These are phyloP conservation scores for Watsonalla binaria DNA, from an alignment of 2,888 invertebrate genomes.

Conservation along the genomic window DNA sequence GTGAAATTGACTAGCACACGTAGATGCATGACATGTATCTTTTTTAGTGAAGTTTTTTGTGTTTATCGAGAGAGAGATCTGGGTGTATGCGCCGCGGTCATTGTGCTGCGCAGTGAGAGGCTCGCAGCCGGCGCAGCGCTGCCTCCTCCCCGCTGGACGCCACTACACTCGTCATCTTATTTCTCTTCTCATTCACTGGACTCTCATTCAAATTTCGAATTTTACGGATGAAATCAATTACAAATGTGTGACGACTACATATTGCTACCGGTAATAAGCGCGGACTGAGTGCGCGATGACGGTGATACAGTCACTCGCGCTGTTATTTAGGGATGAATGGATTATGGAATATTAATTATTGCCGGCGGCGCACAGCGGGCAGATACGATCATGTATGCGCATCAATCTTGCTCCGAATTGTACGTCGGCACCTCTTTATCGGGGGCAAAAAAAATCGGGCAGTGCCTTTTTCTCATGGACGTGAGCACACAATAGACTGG, in stretches of 20 bases:
- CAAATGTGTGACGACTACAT: slow-evolving; percentile 60
- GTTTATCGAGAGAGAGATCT: slow-evolving; percentile 72
- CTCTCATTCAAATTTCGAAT: slow-evolving; percentile 71
- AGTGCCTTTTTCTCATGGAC: slow-evolving; percentile 67
- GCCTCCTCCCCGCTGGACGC: slow-evolving; percentile 9
- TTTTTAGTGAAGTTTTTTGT: slow-evolving; percentile 61
- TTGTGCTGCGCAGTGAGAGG: slow-evolving; percentile 64
- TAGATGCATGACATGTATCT: slow-evolving; percentile 78
- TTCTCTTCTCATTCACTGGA: slow-evolving; percentile 61
- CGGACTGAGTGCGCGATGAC: slow-evolving; percentile 20
- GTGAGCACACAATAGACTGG: slow-evolving; percentile 56
- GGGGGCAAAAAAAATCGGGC: slow-evolving; percentile 60
- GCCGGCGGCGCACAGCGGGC: slow-evolving; percentile 58
- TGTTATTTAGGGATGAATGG: slow-evolving; percentile 56
- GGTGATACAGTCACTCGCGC: slow-evolving; percentile 48
- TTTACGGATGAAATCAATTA: slow-evolving; percentile 73
- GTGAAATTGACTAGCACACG: slow-evolving; percentile 76
- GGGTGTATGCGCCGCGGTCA: slow-evolving; percentile 65
- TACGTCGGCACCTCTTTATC: slow-evolving; percentile 76
- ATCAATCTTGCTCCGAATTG: slow-evolving; percentile 68
- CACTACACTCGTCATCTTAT: slow-evolving; percentile 62
- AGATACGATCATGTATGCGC: slow-evolving; percentile 61
- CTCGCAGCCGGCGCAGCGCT: slow-evolving; percentile 43
- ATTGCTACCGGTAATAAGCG: slow-evolving; percentile 54
- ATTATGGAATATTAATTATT: slow-evolving; percentile 73